These are phyloP conservation scores for Axis porcinus DNA, from an alignment of 2,113 vertebrate genomes.

Conservation along the genomic window DNA sequence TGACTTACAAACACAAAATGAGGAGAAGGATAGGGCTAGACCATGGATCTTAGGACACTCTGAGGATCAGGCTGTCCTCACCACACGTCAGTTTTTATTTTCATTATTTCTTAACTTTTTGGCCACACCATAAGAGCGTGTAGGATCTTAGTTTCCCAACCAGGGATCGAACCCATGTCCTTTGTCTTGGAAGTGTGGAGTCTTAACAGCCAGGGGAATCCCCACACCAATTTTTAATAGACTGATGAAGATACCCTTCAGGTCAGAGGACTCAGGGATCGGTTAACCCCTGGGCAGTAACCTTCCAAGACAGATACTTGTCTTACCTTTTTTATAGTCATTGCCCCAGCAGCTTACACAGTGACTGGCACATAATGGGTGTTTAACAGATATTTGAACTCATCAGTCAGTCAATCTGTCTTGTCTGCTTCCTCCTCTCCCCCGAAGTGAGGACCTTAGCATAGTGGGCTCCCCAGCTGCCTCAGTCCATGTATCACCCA, in stretches of 20 bases:
- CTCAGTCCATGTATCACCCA: too few species aligned
- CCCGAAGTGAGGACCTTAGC: not conserved
- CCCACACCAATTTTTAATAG: not conserved
- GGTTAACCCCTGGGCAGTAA: not conserved
- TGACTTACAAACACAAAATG: not conserved
- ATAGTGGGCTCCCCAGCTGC: not conserved
- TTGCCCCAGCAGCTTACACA: too few species aligned
- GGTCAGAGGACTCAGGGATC: not conserved
- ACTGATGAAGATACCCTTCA: not conserved
- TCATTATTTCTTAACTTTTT: not conserved
- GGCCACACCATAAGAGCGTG: not conserved
- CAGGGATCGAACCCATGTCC: not conserved
- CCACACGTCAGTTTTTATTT: not conserved
- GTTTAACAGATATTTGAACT: not conserved
- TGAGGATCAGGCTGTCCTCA: not conserved
- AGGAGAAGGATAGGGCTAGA: not conserved
- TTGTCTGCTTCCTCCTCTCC: not conserved
- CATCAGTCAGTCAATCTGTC: accelerated
- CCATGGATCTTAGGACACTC: not conserved
- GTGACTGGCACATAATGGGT: not conserved
- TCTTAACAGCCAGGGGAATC: not conserved
- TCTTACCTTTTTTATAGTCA: not conserved
- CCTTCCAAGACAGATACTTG: not conserved
- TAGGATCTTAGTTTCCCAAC: not conserved
- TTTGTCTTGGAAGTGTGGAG: not conserved